Percentiles rank a stretch among this genome's conserved stretches.
phyloP scores from a whole-genome alignment of 2,888 invertebrate genomes.

The Sycophila texana region DNA sequence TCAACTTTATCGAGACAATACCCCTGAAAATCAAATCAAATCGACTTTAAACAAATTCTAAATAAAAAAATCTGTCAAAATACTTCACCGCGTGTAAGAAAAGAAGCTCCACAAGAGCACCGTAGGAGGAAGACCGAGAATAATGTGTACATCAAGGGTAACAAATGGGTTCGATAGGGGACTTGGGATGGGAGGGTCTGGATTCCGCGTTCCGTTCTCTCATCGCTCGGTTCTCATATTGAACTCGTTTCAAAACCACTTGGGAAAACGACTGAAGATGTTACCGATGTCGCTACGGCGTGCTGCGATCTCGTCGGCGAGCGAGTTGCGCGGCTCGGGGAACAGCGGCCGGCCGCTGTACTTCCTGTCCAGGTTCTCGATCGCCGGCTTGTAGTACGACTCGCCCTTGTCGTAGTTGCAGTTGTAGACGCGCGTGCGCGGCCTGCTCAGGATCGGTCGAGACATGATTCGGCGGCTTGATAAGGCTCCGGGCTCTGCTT shows the following conservation, averaged over 20 bases:
- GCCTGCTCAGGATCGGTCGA: slow-evolving; percentile 77
- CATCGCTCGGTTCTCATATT: slow-evolving; percentile 5
- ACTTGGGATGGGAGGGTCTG: too few relatives aligned
- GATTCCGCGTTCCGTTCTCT: too few relatives aligned
- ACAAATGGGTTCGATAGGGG: too few relatives aligned
- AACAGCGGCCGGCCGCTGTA: slow-evolving; percentile 77
- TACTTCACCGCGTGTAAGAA: too few relatives aligned
- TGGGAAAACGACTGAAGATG: slow-evolving; percentile 74
- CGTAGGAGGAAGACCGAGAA: too few relatives aligned
- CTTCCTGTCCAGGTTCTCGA: slow-evolving; percentile 86
- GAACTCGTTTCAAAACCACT: slow-evolving; percentile 72
- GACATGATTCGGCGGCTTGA: slow-evolving; percentile 68
- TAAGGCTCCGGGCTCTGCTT: background rate
- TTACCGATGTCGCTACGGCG: slow-evolving; percentile 77
- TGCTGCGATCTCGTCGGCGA: slow-evolving; percentile 77
- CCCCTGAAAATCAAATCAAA: too few relatives aligned
- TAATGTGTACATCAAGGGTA: too few relatives aligned
- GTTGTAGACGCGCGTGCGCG: slow-evolving; percentile 89
- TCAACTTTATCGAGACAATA: too few relatives aligned
- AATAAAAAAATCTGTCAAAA: too few relatives aligned
- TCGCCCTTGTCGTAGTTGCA: slow-evolving; percentile 91
- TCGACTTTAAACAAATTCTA: too few relatives aligned
- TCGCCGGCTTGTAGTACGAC: slow-evolving; percentile 87
- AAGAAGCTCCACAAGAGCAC: too few relatives aligned
- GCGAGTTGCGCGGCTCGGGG: slow-evolving; percentile 73